phyloP scores from a whole-genome alignment of 2,888 invertebrate species.

The Parnassius orleans region DNA sequence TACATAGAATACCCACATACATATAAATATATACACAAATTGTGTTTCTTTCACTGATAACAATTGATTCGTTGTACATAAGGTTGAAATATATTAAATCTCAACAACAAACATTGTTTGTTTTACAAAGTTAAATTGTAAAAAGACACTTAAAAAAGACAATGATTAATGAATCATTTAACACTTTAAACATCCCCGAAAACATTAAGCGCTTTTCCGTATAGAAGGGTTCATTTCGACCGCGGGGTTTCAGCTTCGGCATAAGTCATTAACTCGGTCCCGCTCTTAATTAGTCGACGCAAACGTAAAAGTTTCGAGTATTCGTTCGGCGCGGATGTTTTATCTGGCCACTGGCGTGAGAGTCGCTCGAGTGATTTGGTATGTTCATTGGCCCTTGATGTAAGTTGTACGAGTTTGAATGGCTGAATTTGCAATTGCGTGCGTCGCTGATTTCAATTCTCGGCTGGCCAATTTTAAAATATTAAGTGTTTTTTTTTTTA shows the following conservation, averaged over 20 bases:
- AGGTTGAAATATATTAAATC: too few relatives aligned
- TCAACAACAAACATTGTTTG: not conserved
- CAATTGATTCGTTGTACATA: too few relatives aligned
- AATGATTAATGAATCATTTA: slow-evolving; percentile 17
- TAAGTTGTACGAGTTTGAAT: slow-evolving; percentile 2
- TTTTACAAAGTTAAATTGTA: not conserved
- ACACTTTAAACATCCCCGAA: slow-evolving; percentile 12
- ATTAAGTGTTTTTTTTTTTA: too few relatives aligned
- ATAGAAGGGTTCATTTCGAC: slow-evolving; percentile 26
- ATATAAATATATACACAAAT: too few relatives aligned
- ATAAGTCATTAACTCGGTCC: slow-evolving; percentile 22
- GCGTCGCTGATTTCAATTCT: too few relatives aligned
- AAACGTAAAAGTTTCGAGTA: slow-evolving; percentile 36
- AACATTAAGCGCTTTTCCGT: slow-evolving; percentile 13
- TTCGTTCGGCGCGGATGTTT: slow-evolving; percentile 34
- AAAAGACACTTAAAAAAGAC: slow-evolving; percentile 1
- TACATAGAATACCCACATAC: too few relatives aligned
- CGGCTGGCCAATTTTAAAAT: too few relatives aligned
- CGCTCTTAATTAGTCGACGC: slow-evolving; percentile 34
- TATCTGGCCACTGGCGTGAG: slow-evolving; percentile 37
- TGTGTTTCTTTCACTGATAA: too few relatives aligned
- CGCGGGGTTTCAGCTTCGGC: slow-evolving; percentile 18
- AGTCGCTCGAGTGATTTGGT: slow-evolving; percentile 29
- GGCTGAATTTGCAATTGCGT: not conserved
- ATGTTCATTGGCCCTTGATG: slow-evolving; percentile 10